Base-by-base conservation (phyloP, 2,113 vertebrate genomes). In the Chaetops frenatus region DNA sequence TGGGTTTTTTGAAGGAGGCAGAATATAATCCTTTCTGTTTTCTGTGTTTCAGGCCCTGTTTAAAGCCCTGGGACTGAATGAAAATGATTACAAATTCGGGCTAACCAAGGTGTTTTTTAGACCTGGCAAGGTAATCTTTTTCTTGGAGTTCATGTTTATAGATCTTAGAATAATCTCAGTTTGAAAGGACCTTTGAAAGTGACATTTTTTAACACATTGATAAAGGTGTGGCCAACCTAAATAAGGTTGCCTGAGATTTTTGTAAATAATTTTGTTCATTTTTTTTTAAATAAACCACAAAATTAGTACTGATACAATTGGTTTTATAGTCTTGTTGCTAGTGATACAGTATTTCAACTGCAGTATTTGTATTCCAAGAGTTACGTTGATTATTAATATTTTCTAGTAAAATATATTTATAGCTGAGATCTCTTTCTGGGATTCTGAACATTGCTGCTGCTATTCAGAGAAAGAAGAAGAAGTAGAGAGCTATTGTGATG, bases 71-170 rank as follows among this genome's bases (percentile, higher is more conserved):
- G 99, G 99, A 31, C 98, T 99, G 95, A 99, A 99, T 86, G 99
- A 99, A 98, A 96, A 98, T 31, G 99, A 99, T 98, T 99, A 99
- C 98, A 99, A 99, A 97, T 99, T 99, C 28, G 99, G 99, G 5
- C 98, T 99, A 96, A 99, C 99, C 61, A 98, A 99, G 96, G 99
- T 99, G 82, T 99, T 99, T 97, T 99, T 99, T 96, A 98, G 99
- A 88, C 99, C 99, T 0, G 99, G 99, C 76, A 99, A 99, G 99
- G 99, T 99, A 98, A 98, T 65, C n/a, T 71, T 80, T 87, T 54
- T 73, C 62, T 92, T 91, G 40, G 28, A 84, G n/a, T 42, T 91
- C 29, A 25, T 91, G 31, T 87, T 70, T 73, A 11, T 77, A 28
- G 61, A 36, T 85, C 18, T 61, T 60, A 74, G 15, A 88, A 50